phyloP scores from a whole-genome alignment of 2,888 invertebrate genomes.

The Drosophila maculinotata region DNA sequence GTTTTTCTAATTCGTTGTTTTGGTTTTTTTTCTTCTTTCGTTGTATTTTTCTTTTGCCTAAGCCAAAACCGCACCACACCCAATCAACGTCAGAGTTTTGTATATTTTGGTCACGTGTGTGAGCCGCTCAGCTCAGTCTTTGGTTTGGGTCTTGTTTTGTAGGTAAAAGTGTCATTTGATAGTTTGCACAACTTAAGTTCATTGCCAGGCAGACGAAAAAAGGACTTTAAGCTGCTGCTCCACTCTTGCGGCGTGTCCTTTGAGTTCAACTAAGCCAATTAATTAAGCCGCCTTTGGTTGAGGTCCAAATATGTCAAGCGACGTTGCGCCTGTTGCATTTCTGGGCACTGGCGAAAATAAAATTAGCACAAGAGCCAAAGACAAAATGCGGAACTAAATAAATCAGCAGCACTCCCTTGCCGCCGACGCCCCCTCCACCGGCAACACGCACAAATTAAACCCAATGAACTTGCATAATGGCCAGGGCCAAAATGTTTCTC shows the following conservation, averaged over 20 bases:
- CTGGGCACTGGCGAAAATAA: slow-evolving; percentile 43
- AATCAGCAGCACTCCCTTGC: slow-evolving; percentile 46
- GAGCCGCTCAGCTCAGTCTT: slow-evolving; percentile 29
- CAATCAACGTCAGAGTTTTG: slow-evolving; percentile 73
- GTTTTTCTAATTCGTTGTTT: slow-evolving; percentile 17
- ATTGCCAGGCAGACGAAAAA: slow-evolving; percentile 27
- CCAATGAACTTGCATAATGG: slow-evolving; percentile 80
- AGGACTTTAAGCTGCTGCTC: slow-evolving; percentile 51
- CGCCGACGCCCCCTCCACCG: not conserved
- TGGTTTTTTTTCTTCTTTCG: not conserved
- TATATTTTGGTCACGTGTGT: slow-evolving; percentile 73
- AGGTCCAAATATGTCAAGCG: slow-evolving; percentile 72
- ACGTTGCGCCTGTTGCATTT: slow-evolving; percentile 75
- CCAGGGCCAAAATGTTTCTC: slow-evolving; percentile 51
- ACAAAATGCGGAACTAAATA: slow-evolving; percentile 75
- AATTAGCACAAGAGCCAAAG: slow-evolving; percentile 57
- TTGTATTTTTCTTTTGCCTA: slow-evolving; percentile 20
- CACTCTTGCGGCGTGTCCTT: slow-evolving; percentile 30
- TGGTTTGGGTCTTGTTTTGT: slow-evolving; percentile 36
- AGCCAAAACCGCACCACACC: slow-evolving; percentile 61
- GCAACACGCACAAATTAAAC: slow-evolving; percentile 72
- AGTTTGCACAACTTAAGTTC: slow-evolving; percentile 57
- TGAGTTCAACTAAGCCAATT: slow-evolving; percentile 72
- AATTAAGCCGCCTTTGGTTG: slow-evolving; percentile 64
- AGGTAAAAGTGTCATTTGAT: slow-evolving; percentile 72